Evolutionary conservation across 2,797 vertebrate species (phyloP).

Genomic region (Labroides dimidiatus): DNA sequence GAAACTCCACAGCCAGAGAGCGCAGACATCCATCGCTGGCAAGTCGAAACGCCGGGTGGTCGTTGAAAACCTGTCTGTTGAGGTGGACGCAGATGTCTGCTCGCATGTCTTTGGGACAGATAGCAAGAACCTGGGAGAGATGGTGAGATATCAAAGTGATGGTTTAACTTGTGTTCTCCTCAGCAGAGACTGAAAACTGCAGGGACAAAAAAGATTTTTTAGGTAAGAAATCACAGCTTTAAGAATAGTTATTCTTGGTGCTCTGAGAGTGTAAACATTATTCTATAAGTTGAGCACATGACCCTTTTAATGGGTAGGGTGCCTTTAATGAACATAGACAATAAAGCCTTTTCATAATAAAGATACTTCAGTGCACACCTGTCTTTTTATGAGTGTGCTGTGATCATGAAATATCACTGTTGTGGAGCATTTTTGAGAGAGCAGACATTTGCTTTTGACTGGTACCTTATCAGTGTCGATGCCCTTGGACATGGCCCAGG

Average conservation of each 20-base stretch:
- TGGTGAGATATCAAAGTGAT: not conserved
- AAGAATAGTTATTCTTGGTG: no score
- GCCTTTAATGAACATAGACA: no score
- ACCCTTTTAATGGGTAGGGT: no score
- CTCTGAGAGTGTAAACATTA: no score
- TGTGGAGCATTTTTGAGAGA: not conserved
- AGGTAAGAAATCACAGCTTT: no score
- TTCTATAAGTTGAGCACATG: no score
- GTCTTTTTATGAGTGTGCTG: no score
- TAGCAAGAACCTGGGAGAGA: conserved; percentile 91
- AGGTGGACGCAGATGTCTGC: conserved; percentile 99
- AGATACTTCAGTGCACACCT: not conserved
- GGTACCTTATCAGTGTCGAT: conserved; percentile 98
- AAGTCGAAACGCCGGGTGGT: conserved; percentile 96
- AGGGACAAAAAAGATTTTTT: no score
- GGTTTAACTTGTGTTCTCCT: no score
- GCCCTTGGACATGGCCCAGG: conserved; percentile 99
- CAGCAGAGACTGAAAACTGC: no score
- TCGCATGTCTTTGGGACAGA: conserved; percentile 99
- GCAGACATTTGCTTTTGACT: not conserved
- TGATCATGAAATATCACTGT: no score
- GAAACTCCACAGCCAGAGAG: conserved; percentile 96
- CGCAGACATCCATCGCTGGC: conserved; percentile 96
- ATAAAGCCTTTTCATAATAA: conserved; percentile 2
- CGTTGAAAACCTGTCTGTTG: conserved; percentile 95